Percentiles rank a stretch among this genome's conserved stretches.
phyloP scores from a whole-genome alignment of 2,888 invertebrate genomes.

The Byasa hedistus region DNA sequence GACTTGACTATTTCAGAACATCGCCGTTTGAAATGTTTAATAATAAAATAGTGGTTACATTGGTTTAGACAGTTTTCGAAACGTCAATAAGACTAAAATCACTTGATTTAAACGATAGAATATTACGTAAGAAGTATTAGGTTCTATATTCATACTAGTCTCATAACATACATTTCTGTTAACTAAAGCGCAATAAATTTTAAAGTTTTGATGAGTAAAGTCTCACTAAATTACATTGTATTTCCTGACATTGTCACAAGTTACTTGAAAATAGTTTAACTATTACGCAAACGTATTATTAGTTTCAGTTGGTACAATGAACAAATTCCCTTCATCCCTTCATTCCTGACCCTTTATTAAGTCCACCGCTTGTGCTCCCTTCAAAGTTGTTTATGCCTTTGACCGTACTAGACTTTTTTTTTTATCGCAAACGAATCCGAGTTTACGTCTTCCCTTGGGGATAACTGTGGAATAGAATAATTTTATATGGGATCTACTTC shows the following conservation, averaged over 20 bases:
- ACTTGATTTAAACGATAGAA: too few relatives aligned
- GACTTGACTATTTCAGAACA: too few relatives aligned
- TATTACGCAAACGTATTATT: constrained; percentile 23
- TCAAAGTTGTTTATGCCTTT: constrained; percentile 32
- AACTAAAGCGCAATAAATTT: too few relatives aligned
- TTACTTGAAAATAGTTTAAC: constrained; percentile 4
- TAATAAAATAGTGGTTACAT: too few relatives aligned
- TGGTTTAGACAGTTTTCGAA: too few relatives aligned
- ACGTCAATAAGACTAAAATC: too few relatives aligned
- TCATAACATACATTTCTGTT: too few relatives aligned
- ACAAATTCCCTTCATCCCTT: constrained; percentile 34
- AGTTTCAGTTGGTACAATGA: constrained; percentile 13
- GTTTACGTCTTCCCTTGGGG: constrained; percentile 20
- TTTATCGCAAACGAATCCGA: constrained; percentile 22
- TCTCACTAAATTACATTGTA: too few relatives aligned
- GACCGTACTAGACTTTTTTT: constrained; percentile 27
- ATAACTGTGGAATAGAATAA: constrained; percentile 16
- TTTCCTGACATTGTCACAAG: neutral
- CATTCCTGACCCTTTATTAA: constrained; percentile 40
- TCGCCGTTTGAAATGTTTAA: too few relatives aligned
- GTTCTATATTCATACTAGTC: too few relatives aligned
- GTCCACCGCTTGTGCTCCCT: constrained; percentile 23
- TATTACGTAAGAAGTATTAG: too few relatives aligned
- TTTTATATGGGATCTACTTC: constrained; percentile 5
- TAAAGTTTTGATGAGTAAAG: too few relatives aligned